Evolutionary conservation across 2,797 vertebrate species (phyloP).

Genomic region (Bovichtus diacanthus): DNA sequence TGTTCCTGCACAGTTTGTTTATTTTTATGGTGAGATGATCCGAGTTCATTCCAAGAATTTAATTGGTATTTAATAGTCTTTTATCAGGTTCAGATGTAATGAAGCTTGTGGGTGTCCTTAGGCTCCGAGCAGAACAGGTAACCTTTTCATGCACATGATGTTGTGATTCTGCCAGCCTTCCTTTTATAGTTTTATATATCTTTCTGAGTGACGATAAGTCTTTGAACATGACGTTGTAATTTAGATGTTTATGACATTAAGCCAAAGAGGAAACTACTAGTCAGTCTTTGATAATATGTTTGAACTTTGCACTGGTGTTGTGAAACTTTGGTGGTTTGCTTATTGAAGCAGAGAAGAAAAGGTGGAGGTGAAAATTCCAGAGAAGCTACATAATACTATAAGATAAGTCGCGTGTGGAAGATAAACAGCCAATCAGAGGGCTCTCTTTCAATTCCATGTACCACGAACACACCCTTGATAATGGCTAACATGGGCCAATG

Average conservation of each 20-base stretch:
- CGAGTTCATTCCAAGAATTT: slow-evolving; percentile 8
- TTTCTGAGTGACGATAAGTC: not conserved
- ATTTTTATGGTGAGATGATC: slow-evolving; percentile 31
- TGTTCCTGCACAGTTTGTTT: slow-evolving; percentile 13
- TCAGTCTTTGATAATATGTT: not conserved
- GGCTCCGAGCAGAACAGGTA: not conserved
- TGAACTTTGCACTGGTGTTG: not conserved
- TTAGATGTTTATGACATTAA: not conserved
- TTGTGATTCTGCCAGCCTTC: not conserved
- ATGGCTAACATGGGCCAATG: not conserved
- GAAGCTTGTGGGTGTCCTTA: not conserved
- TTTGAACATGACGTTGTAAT: not conserved
- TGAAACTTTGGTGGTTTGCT: not conserved
- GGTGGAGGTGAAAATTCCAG: not conserved
- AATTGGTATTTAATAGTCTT: slow-evolving; percentile 21
- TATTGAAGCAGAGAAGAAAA: not conserved
- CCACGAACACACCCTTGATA: not conserved
- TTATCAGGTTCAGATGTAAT: slow-evolving; percentile 8
- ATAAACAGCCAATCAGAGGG: not conserved
- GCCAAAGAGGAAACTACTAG: not conserved
- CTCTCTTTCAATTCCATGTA: not conserved
- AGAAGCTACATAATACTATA: not conserved
- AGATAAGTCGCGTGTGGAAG: not conserved
- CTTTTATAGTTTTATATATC: not conserved
- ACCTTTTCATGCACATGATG: slow-evolving; percentile 7